Percentiles rank a stretch among this genome's conserved stretches.
These are phyloP conservation scores for Xenentodon cancila DNA, from an alignment of 2,797 vertebrate species.

Conservation along the genomic window DNA sequence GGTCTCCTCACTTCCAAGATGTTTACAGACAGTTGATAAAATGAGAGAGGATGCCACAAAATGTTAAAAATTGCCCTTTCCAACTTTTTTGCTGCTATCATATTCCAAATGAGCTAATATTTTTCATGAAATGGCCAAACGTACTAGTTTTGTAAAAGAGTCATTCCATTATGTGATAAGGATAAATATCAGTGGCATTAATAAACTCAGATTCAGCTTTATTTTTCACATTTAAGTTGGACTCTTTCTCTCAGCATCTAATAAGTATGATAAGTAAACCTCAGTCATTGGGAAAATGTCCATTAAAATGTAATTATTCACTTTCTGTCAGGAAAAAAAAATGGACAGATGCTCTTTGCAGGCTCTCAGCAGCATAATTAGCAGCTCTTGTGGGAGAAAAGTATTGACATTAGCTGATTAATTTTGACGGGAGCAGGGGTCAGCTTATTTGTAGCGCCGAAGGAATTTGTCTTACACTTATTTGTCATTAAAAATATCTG, in stretches of 20 bases:
- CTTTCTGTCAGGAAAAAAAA: conserved; percentile 6
- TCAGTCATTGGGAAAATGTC: background rate
- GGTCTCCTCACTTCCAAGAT: no score
- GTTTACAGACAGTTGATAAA: no score
- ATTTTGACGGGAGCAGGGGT: conserved; percentile 6
- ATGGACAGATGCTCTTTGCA: conserved; percentile 5
- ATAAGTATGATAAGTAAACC: background rate
- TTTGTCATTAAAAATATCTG: conserved; percentile 13
- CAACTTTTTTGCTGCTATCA: no score
- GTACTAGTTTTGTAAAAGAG: no score
- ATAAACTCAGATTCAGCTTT: background rate
- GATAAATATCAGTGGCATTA: no score
- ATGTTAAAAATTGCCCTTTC: no score
- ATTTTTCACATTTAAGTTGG: background rate
- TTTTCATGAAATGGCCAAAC: no score
- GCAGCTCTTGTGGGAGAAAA: conserved; percentile 14
- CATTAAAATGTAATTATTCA: background rate
- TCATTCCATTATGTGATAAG: no score
- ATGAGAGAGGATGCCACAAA: no score
- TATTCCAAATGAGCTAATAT: no score
- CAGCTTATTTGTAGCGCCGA: conserved; percentile 6
- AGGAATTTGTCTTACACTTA: conserved; percentile 14
- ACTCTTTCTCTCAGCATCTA: conserved; percentile 1
- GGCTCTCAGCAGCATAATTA: conserved; percentile 9
- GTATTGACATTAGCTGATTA: conserved; percentile 20